A percentile compares a stretch with the other conserved stretches of the same genome.
Evolutionary conservation across 2,797 vertebrate genomes (phyloP).

Genomic region (Orestias chungarensis): DNA sequence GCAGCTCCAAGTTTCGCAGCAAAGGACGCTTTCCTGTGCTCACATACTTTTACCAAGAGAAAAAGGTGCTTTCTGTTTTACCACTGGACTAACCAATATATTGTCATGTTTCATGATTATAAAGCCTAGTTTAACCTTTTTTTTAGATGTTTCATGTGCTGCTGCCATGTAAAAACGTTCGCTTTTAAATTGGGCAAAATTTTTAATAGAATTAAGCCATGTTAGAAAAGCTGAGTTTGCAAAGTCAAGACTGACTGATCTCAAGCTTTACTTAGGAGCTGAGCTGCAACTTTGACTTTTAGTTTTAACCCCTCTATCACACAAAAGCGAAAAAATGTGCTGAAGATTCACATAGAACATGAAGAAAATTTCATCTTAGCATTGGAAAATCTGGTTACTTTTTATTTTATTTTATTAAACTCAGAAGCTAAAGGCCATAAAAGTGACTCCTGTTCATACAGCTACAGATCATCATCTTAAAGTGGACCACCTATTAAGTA

Average conservation of each 20-base stretch:
- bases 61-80: conserved; percentile 82
- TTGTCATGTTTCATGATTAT: background rate
- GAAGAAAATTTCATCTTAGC: no score
- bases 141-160: background rate
- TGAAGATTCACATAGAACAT: no score
- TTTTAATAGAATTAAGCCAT: background rate
- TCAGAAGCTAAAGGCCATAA: no score
- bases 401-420: no score
- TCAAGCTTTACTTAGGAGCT: background rate
- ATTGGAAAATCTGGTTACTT: no score
- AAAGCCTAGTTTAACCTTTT: background rate
- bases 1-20: conserved; percentile 98
- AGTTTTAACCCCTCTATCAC: background rate
- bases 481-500: background rate
- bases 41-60: conserved; percentile 94
- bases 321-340: background rate
- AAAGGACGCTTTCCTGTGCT: conserved; percentile 99
- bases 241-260: background rate
- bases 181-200: background rate
- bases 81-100: no score
- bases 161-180: background rate
- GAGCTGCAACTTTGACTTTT: no score
- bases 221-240: background rate
- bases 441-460: no score
- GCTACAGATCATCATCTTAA: no score